Percentiles rank a stretch among this genome's conserved stretches.
phyloP scores from a whole-genome alignment of 2,888 invertebrate species.

The Cetonia aurata region DNA sequence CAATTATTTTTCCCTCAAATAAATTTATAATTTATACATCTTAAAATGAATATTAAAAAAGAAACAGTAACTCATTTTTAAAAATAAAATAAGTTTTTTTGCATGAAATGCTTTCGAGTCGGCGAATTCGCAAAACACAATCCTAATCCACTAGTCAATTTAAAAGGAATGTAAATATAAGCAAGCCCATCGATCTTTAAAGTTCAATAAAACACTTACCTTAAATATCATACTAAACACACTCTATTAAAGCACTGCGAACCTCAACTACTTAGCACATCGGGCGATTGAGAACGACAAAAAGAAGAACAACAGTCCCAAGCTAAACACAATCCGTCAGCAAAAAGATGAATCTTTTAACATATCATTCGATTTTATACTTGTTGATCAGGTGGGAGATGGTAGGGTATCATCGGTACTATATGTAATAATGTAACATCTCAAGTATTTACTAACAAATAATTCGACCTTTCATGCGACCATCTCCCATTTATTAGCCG shows the following conservation, averaged over 20 bases:
- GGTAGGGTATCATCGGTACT: slow-evolving; percentile 59
- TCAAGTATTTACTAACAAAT: slow-evolving; percentile 46
- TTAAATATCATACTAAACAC: slow-evolving; percentile 43
- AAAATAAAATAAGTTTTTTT: too few relatives aligned
- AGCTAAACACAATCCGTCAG: slow-evolving; percentile 47
- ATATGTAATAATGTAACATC: slow-evolving; percentile 62
- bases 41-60: too few relatives aligned
- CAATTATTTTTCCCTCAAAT: too few relatives aligned
- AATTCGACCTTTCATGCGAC: slow-evolving; percentile 47
- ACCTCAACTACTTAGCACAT: slow-evolving; percentile 44
- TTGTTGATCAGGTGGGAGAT: slow-evolving; percentile 60
- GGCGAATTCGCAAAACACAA: too few relatives aligned
- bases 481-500: slow-evolving; percentile 45
- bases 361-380: slow-evolving; percentile 62
- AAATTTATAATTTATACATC: too few relatives aligned
- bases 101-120: too few relatives aligned
- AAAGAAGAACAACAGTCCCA: slow-evolving; percentile 37
- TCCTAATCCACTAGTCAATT: background rate
- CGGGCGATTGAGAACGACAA: slow-evolving; percentile 26
- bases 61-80: too few relatives aligned
- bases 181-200: slow-evolving; percentile 5
- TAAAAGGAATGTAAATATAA: slow-evolving; percentile 18
- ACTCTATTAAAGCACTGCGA: slow-evolving; percentile 35
- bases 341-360: slow-evolving; percentile 62
- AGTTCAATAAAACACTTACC: slow-evolving; percentile 41